A percentile compares a stretch with the other conserved stretches of the same genome.
These are phyloP conservation scores for Cydia amplana DNA, from an alignment of 1,140 invertebrate species.

Conservation along the genomic window DNA sequence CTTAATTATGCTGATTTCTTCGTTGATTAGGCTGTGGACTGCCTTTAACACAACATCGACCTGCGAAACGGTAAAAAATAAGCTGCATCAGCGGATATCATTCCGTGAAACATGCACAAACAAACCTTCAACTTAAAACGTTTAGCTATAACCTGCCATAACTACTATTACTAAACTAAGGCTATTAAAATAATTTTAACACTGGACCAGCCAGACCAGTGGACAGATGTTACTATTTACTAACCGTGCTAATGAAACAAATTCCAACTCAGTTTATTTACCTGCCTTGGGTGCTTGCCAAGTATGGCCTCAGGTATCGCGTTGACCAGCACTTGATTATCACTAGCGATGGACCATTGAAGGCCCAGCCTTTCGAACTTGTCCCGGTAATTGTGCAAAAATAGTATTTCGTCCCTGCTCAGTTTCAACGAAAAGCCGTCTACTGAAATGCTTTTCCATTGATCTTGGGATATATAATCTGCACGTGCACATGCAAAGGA, in stretches of 20 bases:
- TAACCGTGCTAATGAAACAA: too few species aligned
- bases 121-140: too few species aligned
- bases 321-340: conserved; percentile 49
- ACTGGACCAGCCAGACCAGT: too few species aligned
- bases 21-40: conserved; percentile 54
- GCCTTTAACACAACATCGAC: conserved; percentile 57
- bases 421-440: conserved; percentile 53
- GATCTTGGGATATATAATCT: conserved; percentile 56
- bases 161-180: too few species aligned
- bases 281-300: conserved; percentile 63
- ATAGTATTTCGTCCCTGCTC: conserved; percentile 53
- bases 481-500: conserved; percentile 33
- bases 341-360: conserved; percentile 51
- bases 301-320: conserved; percentile 64
- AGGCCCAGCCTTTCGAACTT: conserved; percentile 63
- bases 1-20: conserved; percentile 62
- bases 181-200: too few species aligned
- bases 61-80: conserved; percentile 44
- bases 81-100: neutral
- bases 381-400: conserved; percentile 63
- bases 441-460: conserved; percentile 55
- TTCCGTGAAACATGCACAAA: too few species aligned
- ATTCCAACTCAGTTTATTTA: conserved; percentile 37
- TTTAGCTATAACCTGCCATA: too few species aligned
- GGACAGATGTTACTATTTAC: too few species aligned